phyloP scores from a whole-genome alignment of 1,140 invertebrate genomes.

The Sipha flava region DNA sequence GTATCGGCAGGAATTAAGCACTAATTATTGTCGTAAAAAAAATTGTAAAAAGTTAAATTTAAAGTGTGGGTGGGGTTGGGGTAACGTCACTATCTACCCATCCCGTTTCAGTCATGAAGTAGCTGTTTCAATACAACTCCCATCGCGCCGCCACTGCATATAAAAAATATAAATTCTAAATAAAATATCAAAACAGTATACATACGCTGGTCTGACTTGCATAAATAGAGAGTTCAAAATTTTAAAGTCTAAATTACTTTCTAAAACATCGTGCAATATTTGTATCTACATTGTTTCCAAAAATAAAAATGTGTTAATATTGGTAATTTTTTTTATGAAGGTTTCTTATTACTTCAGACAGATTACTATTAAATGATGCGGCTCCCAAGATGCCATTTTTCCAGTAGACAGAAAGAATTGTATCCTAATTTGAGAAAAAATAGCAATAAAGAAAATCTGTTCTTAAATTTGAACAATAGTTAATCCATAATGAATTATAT shows the following conservation, averaged over 20 bases:
- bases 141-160: too few species aligned
- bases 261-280: conserved; percentile 54
- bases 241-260: conserved; percentile 51
- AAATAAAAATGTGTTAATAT: neutral
- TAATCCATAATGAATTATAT: neutral
- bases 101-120: too few species aligned
- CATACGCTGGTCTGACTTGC: conserved; percentile 55
- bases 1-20: too few species aligned
- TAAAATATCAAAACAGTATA: conserved; percentile 42
- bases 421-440: neutral
- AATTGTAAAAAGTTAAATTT: too few species aligned
- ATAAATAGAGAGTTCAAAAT: conserved; percentile 52
- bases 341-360: neutral
- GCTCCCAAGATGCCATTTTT: conserved; percentile 18
- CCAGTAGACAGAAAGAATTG: conserved; percentile 7
- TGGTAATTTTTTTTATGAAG: neutral
- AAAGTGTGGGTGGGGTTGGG: too few species aligned
- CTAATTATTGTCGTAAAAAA: too few species aligned
- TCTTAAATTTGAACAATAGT: neutral
- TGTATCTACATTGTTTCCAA: conserved; percentile 45
- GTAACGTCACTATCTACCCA: too few species aligned
- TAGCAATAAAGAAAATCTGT: neutral
- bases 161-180: conserved; percentile 38
- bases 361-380: neutral
- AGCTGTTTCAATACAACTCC: too few species aligned